Percentiles rank a stretch among this genome's conserved stretches.
These are phyloP conservation scores for Macrobrachium nipponense DNA, from an alignment of 1,140 invertebrate genomes.

Conservation along the genomic window DNA sequence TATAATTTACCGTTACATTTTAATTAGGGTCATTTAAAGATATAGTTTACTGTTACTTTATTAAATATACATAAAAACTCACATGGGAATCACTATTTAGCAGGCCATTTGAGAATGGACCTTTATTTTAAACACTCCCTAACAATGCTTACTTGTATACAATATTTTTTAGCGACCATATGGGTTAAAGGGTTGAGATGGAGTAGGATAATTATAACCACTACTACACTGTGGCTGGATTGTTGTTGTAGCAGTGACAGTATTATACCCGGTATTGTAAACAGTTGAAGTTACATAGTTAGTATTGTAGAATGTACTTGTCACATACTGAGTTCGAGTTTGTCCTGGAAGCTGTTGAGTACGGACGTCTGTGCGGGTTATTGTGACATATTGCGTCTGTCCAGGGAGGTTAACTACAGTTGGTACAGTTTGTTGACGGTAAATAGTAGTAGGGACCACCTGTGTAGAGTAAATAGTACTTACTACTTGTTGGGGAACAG, in stretches of 20 bases:
- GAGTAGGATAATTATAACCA: slow-evolving; percentile 60
- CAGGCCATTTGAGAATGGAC: no score
- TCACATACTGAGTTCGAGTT: slow-evolving; percentile 41
- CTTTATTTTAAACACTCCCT: no score
- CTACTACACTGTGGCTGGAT: slow-evolving; percentile 35
- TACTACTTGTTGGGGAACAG: slow-evolving; percentile 48
- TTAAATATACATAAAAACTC: no score
- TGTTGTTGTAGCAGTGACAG: slow-evolving; percentile 34
- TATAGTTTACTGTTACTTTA: background rate
- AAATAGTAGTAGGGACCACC: slow-evolving; percentile 51
- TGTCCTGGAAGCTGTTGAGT: slow-evolving; percentile 51
- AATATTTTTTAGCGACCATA: slow-evolving; percentile 10
- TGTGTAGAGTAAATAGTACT: slow-evolving; percentile 43
- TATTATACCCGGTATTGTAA: slow-evolving; percentile 38
- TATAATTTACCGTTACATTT: no score
- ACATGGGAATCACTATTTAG: no score
- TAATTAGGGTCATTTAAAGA: background rate
- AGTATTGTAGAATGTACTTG: slow-evolving; percentile 28
- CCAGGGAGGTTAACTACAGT: slow-evolving; percentile 36
- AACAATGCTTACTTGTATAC: no score
- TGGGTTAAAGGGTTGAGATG: slow-evolving; percentile 32
- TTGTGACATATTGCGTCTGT: slow-evolving; percentile 46
- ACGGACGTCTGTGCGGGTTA: slow-evolving; percentile 21
- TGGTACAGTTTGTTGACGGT: slow-evolving; percentile 27
- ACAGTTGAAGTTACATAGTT: slow-evolving; percentile 58